Conservation (phyloP, 2,113 vertebrate genomes). For the Onychostoma macrolepis region DNA sequence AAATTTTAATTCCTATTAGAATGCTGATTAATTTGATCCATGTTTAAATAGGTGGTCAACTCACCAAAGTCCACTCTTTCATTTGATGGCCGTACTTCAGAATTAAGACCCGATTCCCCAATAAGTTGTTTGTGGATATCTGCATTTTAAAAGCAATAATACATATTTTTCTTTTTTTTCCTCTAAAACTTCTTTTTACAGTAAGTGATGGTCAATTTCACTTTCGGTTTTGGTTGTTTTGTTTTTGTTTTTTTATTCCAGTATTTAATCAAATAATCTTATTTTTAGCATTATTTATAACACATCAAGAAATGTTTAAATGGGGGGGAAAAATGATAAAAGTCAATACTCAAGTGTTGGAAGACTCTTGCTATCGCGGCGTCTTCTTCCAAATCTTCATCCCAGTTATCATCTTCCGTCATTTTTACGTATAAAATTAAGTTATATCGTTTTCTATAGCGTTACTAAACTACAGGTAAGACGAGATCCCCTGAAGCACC, state of each 20-base stretch:
- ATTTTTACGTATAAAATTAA: conserved; percentile 18
- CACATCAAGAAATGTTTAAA: not conserved
- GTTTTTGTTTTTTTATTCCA: too few relatives aligned
- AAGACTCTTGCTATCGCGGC: not conserved
- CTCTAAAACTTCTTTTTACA: not conserved
- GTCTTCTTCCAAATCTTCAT: conserved; percentile 13
- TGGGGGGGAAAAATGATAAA: not conserved
- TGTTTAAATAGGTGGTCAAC: not conserved
- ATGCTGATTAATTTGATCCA: not conserved
- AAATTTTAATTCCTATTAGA: not conserved
- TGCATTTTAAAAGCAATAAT: not conserved
- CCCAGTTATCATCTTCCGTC: conserved; percentile 12
- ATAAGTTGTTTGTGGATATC: not conserved
- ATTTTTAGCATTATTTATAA: not conserved
- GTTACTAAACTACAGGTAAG: not conserved
- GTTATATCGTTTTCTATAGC: not conserved
- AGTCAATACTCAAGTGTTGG: not conserved
- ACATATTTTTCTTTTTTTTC: not conserved
- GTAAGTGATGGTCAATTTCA: not conserved
- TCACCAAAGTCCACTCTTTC: not conserved
- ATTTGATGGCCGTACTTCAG: not conserved
- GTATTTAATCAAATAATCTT: not conserved
- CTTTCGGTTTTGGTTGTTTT: not conserved
- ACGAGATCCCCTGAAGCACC: not conserved
- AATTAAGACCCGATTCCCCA: not conserved